phyloP scores from a whole-genome alignment of 2,113 vertebrate genomes.

The Gadus chalcogrammus region DNA sequence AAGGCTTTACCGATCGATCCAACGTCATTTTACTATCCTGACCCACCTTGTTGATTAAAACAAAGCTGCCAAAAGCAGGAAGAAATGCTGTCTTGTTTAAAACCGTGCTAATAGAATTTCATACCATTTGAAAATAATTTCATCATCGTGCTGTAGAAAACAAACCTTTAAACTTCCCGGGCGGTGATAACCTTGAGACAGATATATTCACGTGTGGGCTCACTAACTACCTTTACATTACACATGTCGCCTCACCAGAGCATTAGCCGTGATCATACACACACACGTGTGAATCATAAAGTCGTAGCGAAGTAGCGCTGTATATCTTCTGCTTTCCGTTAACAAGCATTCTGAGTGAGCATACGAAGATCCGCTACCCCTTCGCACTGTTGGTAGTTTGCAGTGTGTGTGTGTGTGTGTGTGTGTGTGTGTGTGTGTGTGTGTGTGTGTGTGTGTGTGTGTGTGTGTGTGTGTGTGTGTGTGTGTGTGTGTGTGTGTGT shows the following conservation, averaged over 20 bases:
- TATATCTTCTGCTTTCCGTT: not conserved
- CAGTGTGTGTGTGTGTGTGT: constrained; percentile 25
- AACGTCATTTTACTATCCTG: not conserved
- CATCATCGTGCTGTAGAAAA: too few relatives aligned
- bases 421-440: constrained; percentile 23
- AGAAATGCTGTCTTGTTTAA: too few relatives aligned
- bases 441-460: constrained; percentile 24
- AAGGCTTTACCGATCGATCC: not conserved
- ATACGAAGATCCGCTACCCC: not conserved
- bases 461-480: constrained; percentile 25
- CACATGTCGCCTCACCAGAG: too few relatives aligned
- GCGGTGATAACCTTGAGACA: too few relatives aligned
- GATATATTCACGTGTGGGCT: too few relatives aligned
- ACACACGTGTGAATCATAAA: not conserved
- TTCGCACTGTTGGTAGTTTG: not conserved
- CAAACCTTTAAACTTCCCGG: too few relatives aligned
- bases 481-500: constrained; percentile 29
- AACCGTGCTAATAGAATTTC: too few relatives aligned
- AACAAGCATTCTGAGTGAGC: constrained; percentile 19
- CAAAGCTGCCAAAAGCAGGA: too few relatives aligned
- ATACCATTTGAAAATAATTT: too few relatives aligned
- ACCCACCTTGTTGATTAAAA: too few relatives aligned
- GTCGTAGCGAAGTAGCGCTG: not conserved
- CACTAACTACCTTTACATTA: too few relatives aligned
- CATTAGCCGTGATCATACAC: too few relatives aligned